These are phyloP conservation scores for Lymantria dispar DNA, from an alignment of 2,888 invertebrate species.

Conservation along the genomic window DNA sequence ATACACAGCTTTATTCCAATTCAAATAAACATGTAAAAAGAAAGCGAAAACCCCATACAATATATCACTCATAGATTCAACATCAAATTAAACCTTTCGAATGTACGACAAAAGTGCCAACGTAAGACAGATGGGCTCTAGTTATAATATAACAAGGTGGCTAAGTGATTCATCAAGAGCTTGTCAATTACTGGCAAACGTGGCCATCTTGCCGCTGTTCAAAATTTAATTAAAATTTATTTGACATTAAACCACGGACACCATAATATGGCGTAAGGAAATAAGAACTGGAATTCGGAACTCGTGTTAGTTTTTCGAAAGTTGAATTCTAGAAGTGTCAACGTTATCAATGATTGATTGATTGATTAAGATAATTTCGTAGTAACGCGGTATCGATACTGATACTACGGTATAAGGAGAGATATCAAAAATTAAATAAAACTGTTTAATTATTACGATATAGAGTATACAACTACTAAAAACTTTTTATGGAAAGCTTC, in stretches of 20 bases:
- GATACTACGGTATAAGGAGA: constrained; percentile 9
- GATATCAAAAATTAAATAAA: constrained; percentile 23
- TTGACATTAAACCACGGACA: constrained; percentile 45
- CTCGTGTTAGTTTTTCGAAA: constrained; percentile 34
- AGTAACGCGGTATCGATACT: constrained; percentile 15
- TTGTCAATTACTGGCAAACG: constrained; percentile 75
- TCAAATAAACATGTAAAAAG: constrained; percentile 32
- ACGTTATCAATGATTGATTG: constrained; percentile 41
- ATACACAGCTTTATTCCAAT: constrained; percentile 11
- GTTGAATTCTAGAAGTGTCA: constrained; percentile 37
- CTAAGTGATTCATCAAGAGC: constrained; percentile 73
- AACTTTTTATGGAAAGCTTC: constrained; percentile 6
- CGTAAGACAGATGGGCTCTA: constrained; percentile 67
- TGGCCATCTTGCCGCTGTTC: constrained; percentile 58
- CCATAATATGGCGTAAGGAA: constrained; percentile 20
- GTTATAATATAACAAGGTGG: constrained; percentile 73
- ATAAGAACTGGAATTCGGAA: constrained; percentile 30
- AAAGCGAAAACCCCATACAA: constrained; percentile 46
- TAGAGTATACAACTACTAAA: constrained; percentile 7
- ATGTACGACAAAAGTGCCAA: constrained; percentile 49
- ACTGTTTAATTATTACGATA: constrained; percentile 10
- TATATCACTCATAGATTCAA: constrained; percentile 64
- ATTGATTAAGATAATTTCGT: constrained; percentile 31
- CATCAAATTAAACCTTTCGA: constrained; percentile 60
- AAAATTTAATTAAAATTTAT: constrained; percentile 78